Conservation (phyloP, 2,888 invertebrate species). For the Vesta saturnalis region DNA sequence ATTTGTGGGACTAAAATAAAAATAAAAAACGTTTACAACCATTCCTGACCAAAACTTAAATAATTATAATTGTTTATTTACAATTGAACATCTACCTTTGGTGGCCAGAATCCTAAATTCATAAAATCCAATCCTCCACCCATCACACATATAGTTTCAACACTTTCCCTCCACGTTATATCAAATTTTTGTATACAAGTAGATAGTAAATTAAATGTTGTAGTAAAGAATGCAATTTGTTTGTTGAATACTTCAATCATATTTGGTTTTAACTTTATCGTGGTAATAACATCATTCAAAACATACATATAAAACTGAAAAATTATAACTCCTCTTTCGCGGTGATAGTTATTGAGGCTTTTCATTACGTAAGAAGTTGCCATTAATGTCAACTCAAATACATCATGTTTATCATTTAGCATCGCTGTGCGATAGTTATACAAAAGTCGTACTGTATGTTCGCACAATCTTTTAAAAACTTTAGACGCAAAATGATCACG, state of each 20-base stretch:
- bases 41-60: no score
- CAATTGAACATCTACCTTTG: conserved; percentile 61
- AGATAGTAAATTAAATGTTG: conserved; percentile 73
- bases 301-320: conserved; percentile 72
- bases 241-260: conserved; percentile 43
- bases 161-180: conserved; percentile 81
- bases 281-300: conserved; percentile 65
- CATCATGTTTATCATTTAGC: conserved; percentile 48
- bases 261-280: conserved; percentile 47
- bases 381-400: conserved; percentile 63
- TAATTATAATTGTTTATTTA: no score
- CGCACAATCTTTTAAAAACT: conserved; percentile 70
- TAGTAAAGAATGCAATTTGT: conserved; percentile 66
- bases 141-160: conserved; percentile 77
- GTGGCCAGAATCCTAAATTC: conserved; percentile 64
- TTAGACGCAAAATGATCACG: conserved; percentile 70
- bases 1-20: no score
- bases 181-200: conserved; percentile 74
- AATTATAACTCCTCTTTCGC: conserved; percentile 70
- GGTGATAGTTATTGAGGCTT: conserved; percentile 67
- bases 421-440: conserved; percentile 50
- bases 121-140: conserved; percentile 66
- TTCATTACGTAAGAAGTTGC: conserved; percentile 69
- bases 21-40: not conserved
- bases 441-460: conserved; percentile 68